phyloP scores from a whole-genome alignment of 2,888 invertebrate genomes.

The Panzeria rudis region DNA sequence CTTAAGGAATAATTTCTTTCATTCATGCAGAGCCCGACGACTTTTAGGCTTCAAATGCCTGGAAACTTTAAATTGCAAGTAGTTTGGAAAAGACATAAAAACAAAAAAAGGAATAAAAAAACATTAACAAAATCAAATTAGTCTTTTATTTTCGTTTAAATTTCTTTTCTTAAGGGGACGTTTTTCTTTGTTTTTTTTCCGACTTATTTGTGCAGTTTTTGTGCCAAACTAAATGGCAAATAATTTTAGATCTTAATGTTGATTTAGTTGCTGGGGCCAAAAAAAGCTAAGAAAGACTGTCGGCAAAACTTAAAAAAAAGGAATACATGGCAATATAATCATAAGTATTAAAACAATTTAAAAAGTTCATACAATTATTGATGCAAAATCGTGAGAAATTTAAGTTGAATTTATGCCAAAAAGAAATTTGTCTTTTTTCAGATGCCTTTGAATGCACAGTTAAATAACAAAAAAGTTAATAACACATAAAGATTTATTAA shows the following conservation, averaged over 20 bases:
- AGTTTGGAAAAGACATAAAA: conserved; percentile 40
- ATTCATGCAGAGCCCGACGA: conserved; percentile 31
- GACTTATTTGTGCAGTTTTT: conserved; percentile 26
- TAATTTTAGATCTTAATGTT: conserved; percentile 45
- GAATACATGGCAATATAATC: conserved; percentile 10
- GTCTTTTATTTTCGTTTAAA: conserved; percentile 45
- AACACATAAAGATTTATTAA: background rate
- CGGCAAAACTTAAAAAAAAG: background rate
- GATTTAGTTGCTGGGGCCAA: conserved; percentile 43
- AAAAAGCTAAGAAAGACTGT: background rate
- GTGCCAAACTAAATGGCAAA: conserved; percentile 55
- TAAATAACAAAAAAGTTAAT: background rate
- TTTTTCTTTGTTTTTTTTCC: background rate
- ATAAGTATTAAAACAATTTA: conserved; percentile 60
- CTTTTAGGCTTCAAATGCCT: conserved; percentile 55
- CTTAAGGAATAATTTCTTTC: conserved; percentile 46
- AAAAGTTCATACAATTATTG: conserved; percentile 45
- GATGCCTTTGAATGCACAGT: background rate
- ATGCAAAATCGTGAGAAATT: conserved; percentile 65
- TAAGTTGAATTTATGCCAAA: conserved; percentile 58
- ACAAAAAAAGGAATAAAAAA: conserved; percentile 5
- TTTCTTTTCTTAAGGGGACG: conserved; percentile 40
- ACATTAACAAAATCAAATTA: conserved; percentile 54
- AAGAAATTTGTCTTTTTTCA: background rate
- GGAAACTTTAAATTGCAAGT: conserved; percentile 50